These are phyloP conservation scores for Scytalopus superciliaris DNA, from an alignment of 2,113 vertebrate species.

Conservation along the genomic window DNA sequence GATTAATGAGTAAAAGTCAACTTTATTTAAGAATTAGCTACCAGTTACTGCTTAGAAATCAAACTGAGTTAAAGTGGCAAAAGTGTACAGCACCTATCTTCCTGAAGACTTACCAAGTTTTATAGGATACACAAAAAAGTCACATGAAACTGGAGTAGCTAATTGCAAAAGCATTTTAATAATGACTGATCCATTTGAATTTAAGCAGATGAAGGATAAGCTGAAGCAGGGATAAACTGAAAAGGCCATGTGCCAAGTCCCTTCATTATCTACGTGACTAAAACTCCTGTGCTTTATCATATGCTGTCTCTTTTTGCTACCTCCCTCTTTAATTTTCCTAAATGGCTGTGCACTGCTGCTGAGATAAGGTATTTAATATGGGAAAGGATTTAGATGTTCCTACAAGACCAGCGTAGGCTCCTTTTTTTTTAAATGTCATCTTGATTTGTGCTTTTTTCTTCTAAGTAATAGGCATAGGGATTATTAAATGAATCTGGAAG, in stretches of 20 bases:
- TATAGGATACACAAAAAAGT: conserved; percentile 46
- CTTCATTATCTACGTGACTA: conserved; percentile 67
- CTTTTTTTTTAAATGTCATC: conserved; percentile 78
- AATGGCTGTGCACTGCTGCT: conserved; percentile 72
- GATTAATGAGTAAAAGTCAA: neutral
- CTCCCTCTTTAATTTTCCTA: conserved; percentile 82
- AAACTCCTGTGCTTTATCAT: conserved; percentile 74
- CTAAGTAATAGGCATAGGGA: conserved; percentile 74
- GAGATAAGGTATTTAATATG: conserved; percentile 81
- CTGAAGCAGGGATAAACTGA: conserved; percentile 74
- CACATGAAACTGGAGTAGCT: conserved; percentile 71
- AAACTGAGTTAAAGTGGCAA: conserved; percentile 22
- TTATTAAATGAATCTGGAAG: conserved; percentile 72
- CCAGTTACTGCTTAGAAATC: neutral
- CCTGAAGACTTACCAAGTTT: conserved; percentile 2
- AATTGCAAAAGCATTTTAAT: conserved; percentile 73
- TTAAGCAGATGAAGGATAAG: conserved; percentile 76
- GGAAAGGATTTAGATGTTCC: conserved; percentile 79
- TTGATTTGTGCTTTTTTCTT: conserved; percentile 75
- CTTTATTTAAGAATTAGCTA: neutral
- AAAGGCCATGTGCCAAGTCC: conserved; percentile 71
- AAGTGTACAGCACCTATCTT: neutral
- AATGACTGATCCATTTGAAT: conserved; percentile 71
- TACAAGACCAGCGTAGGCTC: conserved; percentile 63
- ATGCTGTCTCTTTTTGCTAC: conserved; percentile 62